These are phyloP conservation scores for Gymnosoma rotundatum DNA, from an alignment of 2,888 invertebrate species.

Conservation along the genomic window DNA sequence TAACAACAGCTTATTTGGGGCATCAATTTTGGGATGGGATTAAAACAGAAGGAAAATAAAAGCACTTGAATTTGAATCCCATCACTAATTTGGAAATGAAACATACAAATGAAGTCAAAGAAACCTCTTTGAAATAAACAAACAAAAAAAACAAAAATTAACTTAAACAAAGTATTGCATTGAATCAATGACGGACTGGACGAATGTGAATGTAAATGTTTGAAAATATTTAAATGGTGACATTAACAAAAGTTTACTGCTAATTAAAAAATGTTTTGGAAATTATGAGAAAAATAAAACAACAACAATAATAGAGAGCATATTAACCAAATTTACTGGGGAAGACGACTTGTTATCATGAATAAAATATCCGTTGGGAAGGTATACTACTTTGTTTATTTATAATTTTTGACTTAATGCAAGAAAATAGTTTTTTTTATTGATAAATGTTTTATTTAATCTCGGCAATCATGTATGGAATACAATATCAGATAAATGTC, in stretches of 20 bases:
- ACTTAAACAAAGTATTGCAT: constrained; percentile 24
- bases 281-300: constrained; percentile 29
- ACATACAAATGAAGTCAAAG: constrained; percentile 66
- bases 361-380: neutral
- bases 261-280: constrained; percentile 78
- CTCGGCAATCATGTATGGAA: too few species aligned
- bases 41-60: constrained; percentile 36
- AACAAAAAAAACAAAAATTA: constrained; percentile 15
- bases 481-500: too few species aligned
- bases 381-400: too few species aligned
- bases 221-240: constrained; percentile 48
- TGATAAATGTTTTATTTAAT: too few species aligned
- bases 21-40: constrained; percentile 54
- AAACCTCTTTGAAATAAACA: constrained; percentile 34
- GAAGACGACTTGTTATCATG: constrained; percentile 7
- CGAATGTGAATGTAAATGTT: constrained; percentile 42
- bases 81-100: constrained; percentile 65
- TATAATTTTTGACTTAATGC: too few species aligned
- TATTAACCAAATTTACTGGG: constrained; percentile 42
- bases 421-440: too few species aligned
- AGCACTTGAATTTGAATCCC: constrained; percentile 64
- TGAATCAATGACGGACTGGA: constrained; percentile 29
- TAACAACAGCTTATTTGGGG: constrained; percentile 56
- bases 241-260: constrained; percentile 78
- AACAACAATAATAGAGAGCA: neutral